phyloP scores from a whole-genome alignment of 2,888 invertebrate species.

The Aphodius sticticus region DNA sequence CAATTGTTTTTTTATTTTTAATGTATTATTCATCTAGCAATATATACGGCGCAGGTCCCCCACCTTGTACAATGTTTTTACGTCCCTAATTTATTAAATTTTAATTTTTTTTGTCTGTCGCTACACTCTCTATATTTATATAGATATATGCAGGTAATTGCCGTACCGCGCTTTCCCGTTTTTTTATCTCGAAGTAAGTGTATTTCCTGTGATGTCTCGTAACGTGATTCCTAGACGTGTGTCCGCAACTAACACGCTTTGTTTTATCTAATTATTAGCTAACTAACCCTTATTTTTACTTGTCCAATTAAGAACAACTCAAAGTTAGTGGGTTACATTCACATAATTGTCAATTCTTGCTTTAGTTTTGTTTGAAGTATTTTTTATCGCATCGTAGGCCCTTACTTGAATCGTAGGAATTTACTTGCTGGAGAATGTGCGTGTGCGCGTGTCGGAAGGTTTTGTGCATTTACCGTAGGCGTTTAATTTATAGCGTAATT shows the following conservation, averaged over 20 bases:
- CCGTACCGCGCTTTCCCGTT: slow-evolving; percentile 13
- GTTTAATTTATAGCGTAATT: slow-evolving; percentile 37
- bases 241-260: slow-evolving; percentile 10
- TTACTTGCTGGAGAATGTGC: slow-evolving; percentile 34
- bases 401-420: not conserved
- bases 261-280: not conserved
- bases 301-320: too few species aligned
- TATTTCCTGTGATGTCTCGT: slow-evolving; percentile 19
- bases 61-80: slow-evolving; percentile 39
- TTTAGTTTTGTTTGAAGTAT: not conserved
- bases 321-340: too few species aligned
- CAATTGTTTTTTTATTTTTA: slow-evolving; percentile 44
- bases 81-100: slow-evolving; percentile 40
- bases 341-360: not conserved
- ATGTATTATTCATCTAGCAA: slow-evolving; percentile 55
- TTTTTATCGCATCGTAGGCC: not conserved
- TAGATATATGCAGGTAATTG: not conserved
- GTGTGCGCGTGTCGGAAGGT: slow-evolving; percentile 39
- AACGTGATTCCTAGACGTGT: slow-evolving; percentile 36
- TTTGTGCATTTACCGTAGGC: slow-evolving; percentile 46
- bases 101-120: slow-evolving; percentile 29
- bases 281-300: not conserved
- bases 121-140: not conserved
- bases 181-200: slow-evolving; percentile 21
- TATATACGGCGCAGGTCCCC: slow-evolving; percentile 47